phyloP scores from a whole-genome alignment of 2,888 invertebrate genomes.

The Ceriagrion tenellum region DNA sequence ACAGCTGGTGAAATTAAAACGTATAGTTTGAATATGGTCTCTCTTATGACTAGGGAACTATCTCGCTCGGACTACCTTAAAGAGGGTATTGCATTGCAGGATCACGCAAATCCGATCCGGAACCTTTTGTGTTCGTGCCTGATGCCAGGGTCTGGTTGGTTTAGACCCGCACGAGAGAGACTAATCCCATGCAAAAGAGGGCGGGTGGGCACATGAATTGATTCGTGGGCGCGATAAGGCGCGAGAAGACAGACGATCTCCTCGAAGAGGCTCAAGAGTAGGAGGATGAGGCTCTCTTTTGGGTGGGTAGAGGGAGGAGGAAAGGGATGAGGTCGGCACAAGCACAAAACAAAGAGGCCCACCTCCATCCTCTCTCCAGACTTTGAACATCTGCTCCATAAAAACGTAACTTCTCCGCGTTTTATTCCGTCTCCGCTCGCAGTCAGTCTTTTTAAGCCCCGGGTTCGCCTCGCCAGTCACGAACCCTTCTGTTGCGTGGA shows the following conservation, averaged over 20 bases:
- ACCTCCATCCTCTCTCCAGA: neutral
- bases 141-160: neutral
- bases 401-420: slow-evolving; percentile 14
- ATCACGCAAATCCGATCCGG: neutral
- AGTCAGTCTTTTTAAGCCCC: neutral
- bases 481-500: neutral
- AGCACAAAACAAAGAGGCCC: neutral
- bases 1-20: no score
- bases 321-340: neutral
- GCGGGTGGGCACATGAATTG: neutral
- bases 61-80: no score
- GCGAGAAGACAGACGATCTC: neutral
- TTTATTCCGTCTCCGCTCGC: neutral
- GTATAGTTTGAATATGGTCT: no score
- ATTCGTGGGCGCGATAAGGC: neutral
- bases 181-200: neutral
- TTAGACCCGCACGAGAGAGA: neutral
- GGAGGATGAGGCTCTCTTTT: neutral
- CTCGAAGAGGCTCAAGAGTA: neutral
- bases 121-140: neutral
- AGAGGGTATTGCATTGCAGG: neutral
- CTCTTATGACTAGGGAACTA: no score
- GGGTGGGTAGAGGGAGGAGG: neutral
- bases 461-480: slow-evolving; percentile 26
- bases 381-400: slow-evolving; percentile 33